Conservation (phyloP, 2,113 vertebrate genomes). For the Romanogobio albipinnatus region DNA sequence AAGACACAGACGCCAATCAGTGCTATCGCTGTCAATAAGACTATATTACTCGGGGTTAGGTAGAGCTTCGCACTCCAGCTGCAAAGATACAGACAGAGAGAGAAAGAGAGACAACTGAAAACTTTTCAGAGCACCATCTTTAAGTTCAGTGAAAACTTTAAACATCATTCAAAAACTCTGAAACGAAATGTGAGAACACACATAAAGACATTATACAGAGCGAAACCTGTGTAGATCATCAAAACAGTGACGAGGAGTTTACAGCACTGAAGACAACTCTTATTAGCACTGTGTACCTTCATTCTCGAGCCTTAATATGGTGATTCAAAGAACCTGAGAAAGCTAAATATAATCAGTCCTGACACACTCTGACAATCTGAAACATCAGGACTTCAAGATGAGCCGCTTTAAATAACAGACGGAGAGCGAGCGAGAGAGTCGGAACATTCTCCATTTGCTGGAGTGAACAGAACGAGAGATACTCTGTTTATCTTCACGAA, state of each 20-base stretch:
- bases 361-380: slow-evolving; percentile 23
- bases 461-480: slow-evolving; percentile 6
- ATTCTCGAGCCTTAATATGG: not conserved
- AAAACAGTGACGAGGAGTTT: slow-evolving; percentile 9
- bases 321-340: slow-evolving; percentile 11
- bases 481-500: slow-evolving; percentile 3
- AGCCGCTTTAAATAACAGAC: not conserved
- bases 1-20: slow-evolving; percentile 95
- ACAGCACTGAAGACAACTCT: not conserved
- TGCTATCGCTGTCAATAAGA: slow-evolving; percentile 93
- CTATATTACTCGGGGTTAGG: slow-evolving; percentile 96
- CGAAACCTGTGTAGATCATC: slow-evolving; percentile 7
- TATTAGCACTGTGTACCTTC: slow-evolving; percentile 17
- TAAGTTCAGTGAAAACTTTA: not conserved
- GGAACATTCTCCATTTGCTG: slow-evolving; percentile 21
- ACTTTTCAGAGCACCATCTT: not conserved
- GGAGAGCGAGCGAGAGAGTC: not conserved
- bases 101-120: slow-evolving; percentile 14
- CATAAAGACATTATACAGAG: not conserved
- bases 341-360: slow-evolving; percentile 44
- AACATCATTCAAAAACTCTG: slow-evolving; percentile 5
- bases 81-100: slow-evolving; percentile 43
- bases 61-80: slow-evolving; percentile 98
- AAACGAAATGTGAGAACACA: not conserved
- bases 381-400: slow-evolving; percentile 6